Evolutionary conservation across 2,888 invertebrate species (phyloP).

Genomic region (Onthophagus sagittarius): DNA sequence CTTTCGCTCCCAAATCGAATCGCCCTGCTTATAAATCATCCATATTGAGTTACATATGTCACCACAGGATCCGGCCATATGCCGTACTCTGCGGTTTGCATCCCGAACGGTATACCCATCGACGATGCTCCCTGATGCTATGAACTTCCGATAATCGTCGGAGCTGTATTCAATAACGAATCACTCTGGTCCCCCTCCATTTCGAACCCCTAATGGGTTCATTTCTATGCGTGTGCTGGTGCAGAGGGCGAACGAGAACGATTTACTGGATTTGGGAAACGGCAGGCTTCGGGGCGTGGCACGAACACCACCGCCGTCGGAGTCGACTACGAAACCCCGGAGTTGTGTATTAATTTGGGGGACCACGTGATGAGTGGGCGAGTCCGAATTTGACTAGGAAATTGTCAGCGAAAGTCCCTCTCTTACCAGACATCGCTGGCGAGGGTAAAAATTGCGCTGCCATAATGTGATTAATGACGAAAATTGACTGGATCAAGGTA

Average conservation of each 20-base stretch:
- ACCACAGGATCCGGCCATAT: conserved; percentile 10
- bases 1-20: not conserved
- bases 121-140: conserved; percentile 1
- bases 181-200: conserved; percentile 23
- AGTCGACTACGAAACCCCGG: conserved; percentile 13
- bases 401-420: conserved; percentile 19
- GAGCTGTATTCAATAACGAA: conserved; percentile 28
- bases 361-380: conserved; percentile 26
- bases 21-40: conserved; percentile 9
- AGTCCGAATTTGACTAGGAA: conserved; percentile 22
- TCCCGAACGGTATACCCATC: not conserved
- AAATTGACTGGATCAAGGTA: not conserved
- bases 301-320: conserved; percentile 27
- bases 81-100: not conserved
- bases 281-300: conserved; percentile 28
- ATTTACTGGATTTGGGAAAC: conserved; percentile 28
- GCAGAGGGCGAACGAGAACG: conserved; percentile 28
- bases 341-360: conserved; percentile 26
- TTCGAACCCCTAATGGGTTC: conserved; percentile 31
- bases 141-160: conserved; percentile 11
- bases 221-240: conserved; percentile 29
- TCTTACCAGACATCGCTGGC: not conserved
- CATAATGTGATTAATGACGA: not conserved
- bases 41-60: conserved; percentile 13
- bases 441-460: not conserved